Evolutionary conservation across 2,888 invertebrate species (phyloP).

Genomic region (Ptychoptera albimana): DNA sequence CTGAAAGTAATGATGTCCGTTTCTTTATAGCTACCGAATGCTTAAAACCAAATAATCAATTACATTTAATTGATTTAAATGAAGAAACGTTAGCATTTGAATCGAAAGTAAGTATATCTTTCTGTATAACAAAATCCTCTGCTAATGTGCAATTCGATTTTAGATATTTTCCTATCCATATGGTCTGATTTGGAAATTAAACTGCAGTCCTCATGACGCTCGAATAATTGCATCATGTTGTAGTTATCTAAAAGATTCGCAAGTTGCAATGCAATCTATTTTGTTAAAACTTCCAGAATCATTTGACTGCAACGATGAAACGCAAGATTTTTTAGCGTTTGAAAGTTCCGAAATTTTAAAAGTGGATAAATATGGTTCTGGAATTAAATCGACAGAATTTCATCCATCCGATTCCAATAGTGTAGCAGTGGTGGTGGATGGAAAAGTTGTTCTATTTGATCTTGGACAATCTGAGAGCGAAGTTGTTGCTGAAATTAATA

Average conservation of each 20-base stretch:
- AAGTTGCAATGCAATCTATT: conserved; percentile 44
- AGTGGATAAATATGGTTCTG: conserved; percentile 40
- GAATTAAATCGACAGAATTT: conserved; percentile 70
- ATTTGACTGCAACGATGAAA: conserved; percentile 31
- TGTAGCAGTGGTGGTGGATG: conserved; percentile 61
- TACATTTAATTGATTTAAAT: conserved; percentile 85
- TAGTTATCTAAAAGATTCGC: conserved; percentile 57
- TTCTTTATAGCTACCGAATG: conserved; percentile 96
- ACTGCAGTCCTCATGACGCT: conserved; percentile 66
- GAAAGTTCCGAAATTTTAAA: conserved; percentile 32
- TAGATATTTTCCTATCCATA: conserved; percentile 70
- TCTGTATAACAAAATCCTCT: too few relatives aligned
- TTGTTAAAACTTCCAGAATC: conserved; percentile 40
- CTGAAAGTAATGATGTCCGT: conserved; percentile 73
- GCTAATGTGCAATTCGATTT: neutral
- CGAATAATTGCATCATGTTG: conserved; percentile 69
- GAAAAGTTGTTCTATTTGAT: conserved; percentile 63
- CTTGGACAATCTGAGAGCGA: conserved; percentile 37
- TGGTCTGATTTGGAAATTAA: conserved; percentile 92
- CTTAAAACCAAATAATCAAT: conserved; percentile 78
- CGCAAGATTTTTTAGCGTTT: conserved; percentile 33
- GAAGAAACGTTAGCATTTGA: conserved; percentile 77
- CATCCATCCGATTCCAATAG: conserved; percentile 64
- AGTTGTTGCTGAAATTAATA: conserved; percentile 35
- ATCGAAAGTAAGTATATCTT: conserved; percentile 52